Conservation (phyloP, 2,113 vertebrate genomes). For the Cavia aperea region DNA sequence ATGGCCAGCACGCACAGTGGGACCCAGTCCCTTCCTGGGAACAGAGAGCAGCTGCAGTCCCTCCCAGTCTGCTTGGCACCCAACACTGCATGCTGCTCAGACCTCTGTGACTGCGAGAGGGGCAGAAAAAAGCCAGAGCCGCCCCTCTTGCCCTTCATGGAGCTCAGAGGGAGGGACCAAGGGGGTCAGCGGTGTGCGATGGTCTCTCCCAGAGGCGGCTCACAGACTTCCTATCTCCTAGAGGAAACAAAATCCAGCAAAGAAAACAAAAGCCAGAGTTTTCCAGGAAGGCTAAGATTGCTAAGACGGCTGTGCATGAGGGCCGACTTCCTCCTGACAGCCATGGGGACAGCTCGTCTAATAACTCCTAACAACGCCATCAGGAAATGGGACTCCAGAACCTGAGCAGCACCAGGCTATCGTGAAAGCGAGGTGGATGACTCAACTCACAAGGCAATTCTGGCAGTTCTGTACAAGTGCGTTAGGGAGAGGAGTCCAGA, state of each 20-base stretch:
- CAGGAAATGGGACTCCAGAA: not conserved
- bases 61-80: not conserved
- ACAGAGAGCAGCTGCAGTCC: not conserved
- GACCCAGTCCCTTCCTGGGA: not conserved
- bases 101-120: not conserved
- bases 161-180: not conserved
- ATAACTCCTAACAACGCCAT: not conserved
- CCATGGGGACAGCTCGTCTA: not conserved
- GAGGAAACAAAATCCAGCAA: not conserved
- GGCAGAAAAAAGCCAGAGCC: conserved; percentile 8
- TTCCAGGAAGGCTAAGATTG: conserved; percentile 30
- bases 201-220: not conserved
- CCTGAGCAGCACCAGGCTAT: not conserved
- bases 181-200: not conserved
- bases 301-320: not conserved
- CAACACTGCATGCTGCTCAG: not conserved
- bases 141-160: not conserved
- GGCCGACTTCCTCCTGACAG: not conserved
- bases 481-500: not conserved
- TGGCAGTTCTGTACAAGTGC: not conserved
- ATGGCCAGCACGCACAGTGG: not conserved
- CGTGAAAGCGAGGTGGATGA: not conserved
- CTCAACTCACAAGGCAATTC: not conserved
- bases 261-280: not conserved
- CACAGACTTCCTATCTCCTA: not conserved